Conservation (phyloP, 2,888 invertebrate species). For the Sphinx pinastri region DNA sequence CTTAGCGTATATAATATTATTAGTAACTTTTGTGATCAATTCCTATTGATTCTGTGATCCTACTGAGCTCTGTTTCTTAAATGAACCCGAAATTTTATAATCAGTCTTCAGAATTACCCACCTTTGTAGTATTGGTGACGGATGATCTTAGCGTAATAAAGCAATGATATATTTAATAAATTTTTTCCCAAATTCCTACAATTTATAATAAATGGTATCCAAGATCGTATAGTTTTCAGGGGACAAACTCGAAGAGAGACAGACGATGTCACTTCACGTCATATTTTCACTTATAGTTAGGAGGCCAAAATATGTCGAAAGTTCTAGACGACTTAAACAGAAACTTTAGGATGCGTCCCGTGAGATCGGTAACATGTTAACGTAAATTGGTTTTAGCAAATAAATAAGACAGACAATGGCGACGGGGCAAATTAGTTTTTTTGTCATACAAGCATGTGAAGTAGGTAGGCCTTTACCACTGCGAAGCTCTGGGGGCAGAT, state of each 20-base stretch:
- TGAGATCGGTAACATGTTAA: conserved; percentile 5
- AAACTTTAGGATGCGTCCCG: neutral
- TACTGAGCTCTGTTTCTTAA: too few relatives aligned
- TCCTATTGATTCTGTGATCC: too few relatives aligned
- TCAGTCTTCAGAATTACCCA: too few relatives aligned
- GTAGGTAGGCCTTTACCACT: too few relatives aligned
- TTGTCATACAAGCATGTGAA: neutral
- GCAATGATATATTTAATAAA: too few relatives aligned
- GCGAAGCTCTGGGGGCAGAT: too few relatives aligned
- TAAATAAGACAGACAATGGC: neutral
- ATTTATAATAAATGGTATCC: neutral
- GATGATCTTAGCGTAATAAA: too few relatives aligned
- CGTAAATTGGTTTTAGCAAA: neutral
- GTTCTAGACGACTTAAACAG: conserved; percentile 1
- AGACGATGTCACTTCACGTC: neutral
- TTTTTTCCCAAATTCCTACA: too few relatives aligned
- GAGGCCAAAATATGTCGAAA: neutral
- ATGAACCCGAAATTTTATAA: too few relatives aligned
- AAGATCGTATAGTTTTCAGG: neutral
- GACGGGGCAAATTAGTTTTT: neutral
- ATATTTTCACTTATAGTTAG: neutral
- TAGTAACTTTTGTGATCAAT: too few relatives aligned
- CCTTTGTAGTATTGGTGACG: too few relatives aligned
- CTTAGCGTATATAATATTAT: too few relatives aligned
- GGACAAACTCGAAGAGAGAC: neutral